Evolutionary conservation across 2,797 vertebrate species (phyloP).

Genomic region (Gambelia wislizenii): DNA sequence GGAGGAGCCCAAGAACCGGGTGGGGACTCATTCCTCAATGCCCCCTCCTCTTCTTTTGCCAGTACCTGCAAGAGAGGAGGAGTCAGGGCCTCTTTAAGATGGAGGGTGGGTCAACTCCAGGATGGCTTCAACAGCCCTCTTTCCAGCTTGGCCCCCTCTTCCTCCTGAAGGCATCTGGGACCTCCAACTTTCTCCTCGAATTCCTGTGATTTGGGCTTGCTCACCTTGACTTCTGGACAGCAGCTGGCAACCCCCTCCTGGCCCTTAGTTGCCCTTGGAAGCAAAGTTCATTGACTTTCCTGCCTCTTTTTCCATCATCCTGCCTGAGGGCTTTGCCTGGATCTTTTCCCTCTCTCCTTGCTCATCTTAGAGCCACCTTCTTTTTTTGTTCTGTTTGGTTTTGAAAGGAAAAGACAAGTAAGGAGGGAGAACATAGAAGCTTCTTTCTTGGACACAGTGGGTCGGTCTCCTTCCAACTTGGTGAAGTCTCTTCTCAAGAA

Average conservation of each 20-base stretch:
- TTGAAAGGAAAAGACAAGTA: not conserved
- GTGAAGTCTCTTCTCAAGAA: too few species aligned
- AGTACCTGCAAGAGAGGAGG: slow-evolving; percentile 50
- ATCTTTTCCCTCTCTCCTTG: too few species aligned
- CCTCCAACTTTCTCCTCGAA: not conserved
- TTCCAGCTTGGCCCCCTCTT: not conserved
- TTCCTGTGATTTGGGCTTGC: too few species aligned
- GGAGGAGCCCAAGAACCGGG: not conserved
- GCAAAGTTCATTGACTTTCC: not conserved
- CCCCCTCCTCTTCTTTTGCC: slow-evolving; percentile 31
- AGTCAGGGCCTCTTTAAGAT: slow-evolving; percentile 10
- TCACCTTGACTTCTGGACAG: not conserved
- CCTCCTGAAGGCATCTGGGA: not conserved
- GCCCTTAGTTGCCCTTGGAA: not conserved
- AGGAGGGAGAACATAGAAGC: too few species aligned
- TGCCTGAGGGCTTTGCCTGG: not conserved
- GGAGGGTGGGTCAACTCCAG: not conserved
- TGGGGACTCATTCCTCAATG: slow-evolving; percentile 1
- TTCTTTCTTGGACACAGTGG: not conserved
- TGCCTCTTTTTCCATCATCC: too few species aligned
- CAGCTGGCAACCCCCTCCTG: too few species aligned
- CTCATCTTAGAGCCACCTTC: too few species aligned
- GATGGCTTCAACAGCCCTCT: slow-evolving; percentile 13
- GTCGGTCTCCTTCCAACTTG: not conserved
- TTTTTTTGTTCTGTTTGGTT: not conserved